Percentiles rank a stretch among this genome's conserved stretches.
These are phyloP conservation scores for Nansenia antarctica DNA, from an alignment of 2,113 vertebrate genomes.

Conservation along the genomic window DNA sequence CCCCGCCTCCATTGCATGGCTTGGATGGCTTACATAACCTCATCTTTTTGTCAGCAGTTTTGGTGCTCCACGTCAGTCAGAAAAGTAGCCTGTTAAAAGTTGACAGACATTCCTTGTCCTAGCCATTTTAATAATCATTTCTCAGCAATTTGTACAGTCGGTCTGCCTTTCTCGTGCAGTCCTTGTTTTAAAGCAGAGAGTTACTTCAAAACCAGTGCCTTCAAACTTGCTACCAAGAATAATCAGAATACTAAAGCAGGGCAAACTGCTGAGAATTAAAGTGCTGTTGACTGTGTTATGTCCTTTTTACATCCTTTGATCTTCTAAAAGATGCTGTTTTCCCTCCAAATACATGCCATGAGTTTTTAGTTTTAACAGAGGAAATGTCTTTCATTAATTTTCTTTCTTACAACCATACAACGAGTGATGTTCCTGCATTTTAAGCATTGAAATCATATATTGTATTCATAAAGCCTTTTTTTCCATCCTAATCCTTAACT, in stretches of 20 bases:
- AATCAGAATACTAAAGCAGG: too few relatives aligned
- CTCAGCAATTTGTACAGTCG: not conserved
- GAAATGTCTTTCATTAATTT: not conserved
- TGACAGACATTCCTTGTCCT: conserved; percentile 26
- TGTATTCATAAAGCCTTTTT: not conserved
- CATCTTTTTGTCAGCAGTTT: conserved; percentile 37
- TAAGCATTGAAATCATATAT: too few relatives aligned
- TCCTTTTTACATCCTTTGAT: not conserved
- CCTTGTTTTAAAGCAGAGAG: not conserved
- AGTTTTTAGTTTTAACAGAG: not conserved
- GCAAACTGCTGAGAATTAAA: not conserved
- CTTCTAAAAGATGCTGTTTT: not conserved
- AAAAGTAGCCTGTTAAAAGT: conserved; percentile 18
- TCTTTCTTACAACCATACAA: not conserved
- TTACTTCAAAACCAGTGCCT: not conserved
- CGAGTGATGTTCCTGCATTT: not conserved
- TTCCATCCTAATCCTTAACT: not conserved
- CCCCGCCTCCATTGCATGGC: conserved; percentile 45
- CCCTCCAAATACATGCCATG: not conserved
- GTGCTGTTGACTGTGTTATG: not conserved
- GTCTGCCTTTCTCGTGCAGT: not conserved
- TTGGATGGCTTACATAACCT: conserved; percentile 51
- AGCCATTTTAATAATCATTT: conserved; percentile 7
- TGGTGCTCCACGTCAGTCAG: conserved; percentile 26
- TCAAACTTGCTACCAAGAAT: not conserved